Conservation (phyloP, 2,113 vertebrate genomes). For the Columba livia region DNA sequence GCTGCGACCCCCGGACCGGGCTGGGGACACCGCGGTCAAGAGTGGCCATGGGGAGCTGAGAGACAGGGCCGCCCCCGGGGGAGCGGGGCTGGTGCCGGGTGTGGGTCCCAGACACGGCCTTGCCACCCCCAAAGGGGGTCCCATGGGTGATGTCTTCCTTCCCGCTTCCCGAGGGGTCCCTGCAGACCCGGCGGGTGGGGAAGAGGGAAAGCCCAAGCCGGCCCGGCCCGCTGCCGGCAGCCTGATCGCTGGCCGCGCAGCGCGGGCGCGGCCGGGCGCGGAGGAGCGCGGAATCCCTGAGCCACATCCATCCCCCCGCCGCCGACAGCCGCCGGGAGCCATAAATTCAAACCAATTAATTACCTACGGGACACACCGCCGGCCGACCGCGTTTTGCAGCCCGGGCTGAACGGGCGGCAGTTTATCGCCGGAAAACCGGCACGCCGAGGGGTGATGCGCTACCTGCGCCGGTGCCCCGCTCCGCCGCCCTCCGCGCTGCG, state of each 20-base stretch:
- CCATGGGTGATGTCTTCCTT: background rate
- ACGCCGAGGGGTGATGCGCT: background rate
- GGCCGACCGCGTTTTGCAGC: background rate
- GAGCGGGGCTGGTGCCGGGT: accelerated
- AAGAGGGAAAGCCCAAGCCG: background rate
- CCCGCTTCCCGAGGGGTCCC: background rate
- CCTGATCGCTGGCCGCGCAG: background rate
- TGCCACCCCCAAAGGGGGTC: too few relatives aligned
- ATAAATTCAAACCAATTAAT: background rate
- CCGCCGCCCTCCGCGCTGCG: background rate
- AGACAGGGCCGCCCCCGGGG: background rate
- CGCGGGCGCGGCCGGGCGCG: background rate
- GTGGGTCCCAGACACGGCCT: too few relatives aligned
- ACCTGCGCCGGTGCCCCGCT: background rate
- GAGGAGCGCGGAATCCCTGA: background rate
- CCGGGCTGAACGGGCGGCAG: background rate
- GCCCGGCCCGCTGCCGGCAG: background rate
- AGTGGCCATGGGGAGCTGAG: background rate
- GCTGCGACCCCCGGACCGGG: background rate
- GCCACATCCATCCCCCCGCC: background rate
- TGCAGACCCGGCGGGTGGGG: background rate
- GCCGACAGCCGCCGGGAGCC: background rate
- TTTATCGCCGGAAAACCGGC: background rate
- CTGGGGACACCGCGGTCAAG: background rate
- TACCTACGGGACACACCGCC: background rate